Conservation (phyloP, 2,113 vertebrate species). For the Podiceps cristatus region DNA sequence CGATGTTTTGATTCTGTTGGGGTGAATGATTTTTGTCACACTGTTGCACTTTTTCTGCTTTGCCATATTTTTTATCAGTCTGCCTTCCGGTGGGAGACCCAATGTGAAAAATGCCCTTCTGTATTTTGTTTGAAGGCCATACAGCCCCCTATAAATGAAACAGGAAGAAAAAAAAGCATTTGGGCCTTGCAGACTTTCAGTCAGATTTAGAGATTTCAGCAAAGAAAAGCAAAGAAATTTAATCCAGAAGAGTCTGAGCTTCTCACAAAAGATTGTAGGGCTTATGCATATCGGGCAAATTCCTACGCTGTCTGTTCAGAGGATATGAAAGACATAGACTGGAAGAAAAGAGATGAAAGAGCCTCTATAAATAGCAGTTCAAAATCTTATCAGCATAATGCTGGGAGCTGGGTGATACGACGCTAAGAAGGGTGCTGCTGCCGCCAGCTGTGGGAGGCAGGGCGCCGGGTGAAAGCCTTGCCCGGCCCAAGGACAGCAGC, state of each 20-base stretch:
- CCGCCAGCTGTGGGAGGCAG: background rate
- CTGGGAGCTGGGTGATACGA: background rate
- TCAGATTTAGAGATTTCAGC: background rate
- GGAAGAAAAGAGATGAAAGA: background rate
- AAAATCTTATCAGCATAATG: background rate
- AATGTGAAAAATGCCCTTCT: background rate
- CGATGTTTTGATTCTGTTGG: background rate
- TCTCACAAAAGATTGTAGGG: background rate
- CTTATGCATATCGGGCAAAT: background rate
- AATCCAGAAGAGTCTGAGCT: background rate
- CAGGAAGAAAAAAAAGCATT: background rate
- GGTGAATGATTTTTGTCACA: background rate
- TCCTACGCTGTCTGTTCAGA: background rate
- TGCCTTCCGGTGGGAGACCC: background rate
- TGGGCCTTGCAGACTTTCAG: background rate
- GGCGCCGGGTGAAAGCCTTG: fast-evolving
- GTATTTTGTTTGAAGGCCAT: background rate
- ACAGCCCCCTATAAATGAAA: background rate
- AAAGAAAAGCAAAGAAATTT: background rate
- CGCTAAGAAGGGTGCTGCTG: background rate
- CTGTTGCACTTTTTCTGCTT: background rate
- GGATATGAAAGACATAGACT: background rate
- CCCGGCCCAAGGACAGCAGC: fast-evolving
- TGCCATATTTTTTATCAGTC: background rate
- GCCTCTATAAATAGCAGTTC: background rate